Base-by-base conservation (phyloP, 37 sponge, comb jelly and placozoan genomes). In the Cliona cf. orientalis region DNA sequence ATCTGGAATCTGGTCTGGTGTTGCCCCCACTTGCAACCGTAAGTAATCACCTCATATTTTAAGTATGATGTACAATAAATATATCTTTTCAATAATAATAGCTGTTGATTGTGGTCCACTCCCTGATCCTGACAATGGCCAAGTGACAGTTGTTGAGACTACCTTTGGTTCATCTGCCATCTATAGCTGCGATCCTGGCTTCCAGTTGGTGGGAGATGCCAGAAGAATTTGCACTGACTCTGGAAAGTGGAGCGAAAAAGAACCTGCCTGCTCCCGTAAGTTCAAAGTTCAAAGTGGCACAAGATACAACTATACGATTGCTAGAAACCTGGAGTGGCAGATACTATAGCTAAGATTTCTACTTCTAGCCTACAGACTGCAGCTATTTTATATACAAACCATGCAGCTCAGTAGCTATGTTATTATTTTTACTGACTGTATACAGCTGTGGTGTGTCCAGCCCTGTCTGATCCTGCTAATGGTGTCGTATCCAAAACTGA, bases 1-100 rank as follows among this genome's bases (percentile, higher is more conserved):
- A 62, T 57, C 43, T 21, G 82, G 91, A 61, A 17, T 37, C 42
- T 93, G 93, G 93, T 74, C 79, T 58, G 90, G 84, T 36, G 34
- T 34, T 6, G 53, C 44, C 0, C 89, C 89, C 21, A 43, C 36
- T 14, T 93, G 94, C 40, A 33, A 65, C 62, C 38, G 90, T 89
- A 59, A 66, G 82, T 35, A 45, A 58, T 3, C n/a, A n/a, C n/a
- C n/a, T n/a, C n/a, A n/a, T n/a, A n/a, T n/a, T n/a, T n/a, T n/a
- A n/a, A n/a, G n/a, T n/a, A n/a, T n/a, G n/a, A n/a, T n/a, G n/a
- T n/a, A n/a, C n/a, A n/a, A n/a, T n/a, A n/a, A n/a, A n/a, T 5
- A 3, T 7, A n/a, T n/a, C n/a, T n/a, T n/a, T n/a, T n/a, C n/a
- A n/a, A n/a, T n/a, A n/a, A n/a, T n/a, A 46, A 38, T 29, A 84